Base-by-base conservation (phyloP, 2,113 vertebrate species). In the Callospermophilus lateralis region DNA sequence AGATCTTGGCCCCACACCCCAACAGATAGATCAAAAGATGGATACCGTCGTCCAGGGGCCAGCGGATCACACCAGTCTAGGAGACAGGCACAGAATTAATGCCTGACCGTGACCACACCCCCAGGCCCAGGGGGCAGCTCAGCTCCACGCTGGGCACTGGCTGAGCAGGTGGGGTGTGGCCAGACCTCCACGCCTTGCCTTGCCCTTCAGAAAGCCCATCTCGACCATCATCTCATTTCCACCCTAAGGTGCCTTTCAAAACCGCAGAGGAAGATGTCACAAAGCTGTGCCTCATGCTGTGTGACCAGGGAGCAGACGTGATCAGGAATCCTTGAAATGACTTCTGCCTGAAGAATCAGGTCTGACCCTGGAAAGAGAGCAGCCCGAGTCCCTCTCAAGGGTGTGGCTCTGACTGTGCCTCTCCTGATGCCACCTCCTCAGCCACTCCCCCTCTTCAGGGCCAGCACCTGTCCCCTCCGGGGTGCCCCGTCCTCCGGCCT, bases 91-190 rank as follows among this genome's bases (percentile, higher is more conserved):
- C 34, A 17, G 8, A 63, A 63, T 4, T 2, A 55, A n/a, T 0
- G 6, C 17, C 24, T 42, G 26, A 28, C 26, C 32, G 24, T n/a
- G 4, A 8, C 83, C 4, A 12, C 0, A 2, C 13, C 3, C 7
- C 17, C 16, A 8, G 37, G 53, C 24, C 42, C 61, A 34, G 11
- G 7, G 0, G 4, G 15, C 2, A 0, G 17, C 1, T 51, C 67
- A 28, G 17, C 6, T 24, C 45, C 5, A 8, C 0, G 0, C 0
- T 0, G 5, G 89, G 45, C 7, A n/a, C 13, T 0, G 8, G 15
- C 55, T 26, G n/a, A 19, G 3, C 4, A 26, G 17, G 26, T 3
- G 24, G 39, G 3, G 48, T 8, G 1, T 6, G 67, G 16, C 3
- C 73, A 4, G 51, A 32, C 0, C 55, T 1, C 28, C 3, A 6